A percentile compares a stretch with the other conserved stretches of the same genome.
These are phyloP conservation scores for Artibeus lituratus DNA, from an alignment of 2,797 vertebrate genomes.

Conservation along the genomic window DNA sequence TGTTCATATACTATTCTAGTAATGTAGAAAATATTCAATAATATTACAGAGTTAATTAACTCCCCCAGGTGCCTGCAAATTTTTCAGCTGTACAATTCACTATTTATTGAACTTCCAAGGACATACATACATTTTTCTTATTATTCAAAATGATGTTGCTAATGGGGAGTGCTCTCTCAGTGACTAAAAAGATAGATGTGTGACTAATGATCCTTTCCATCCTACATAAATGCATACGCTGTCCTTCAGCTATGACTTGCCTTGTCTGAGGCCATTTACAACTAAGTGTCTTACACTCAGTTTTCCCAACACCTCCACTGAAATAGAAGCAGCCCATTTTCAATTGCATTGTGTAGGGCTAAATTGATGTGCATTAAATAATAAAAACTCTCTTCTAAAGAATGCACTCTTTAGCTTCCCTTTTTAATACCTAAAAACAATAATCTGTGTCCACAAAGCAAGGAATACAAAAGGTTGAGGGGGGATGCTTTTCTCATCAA, in stretches of 20 bases:
- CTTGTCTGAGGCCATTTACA: conserved; percentile 44
- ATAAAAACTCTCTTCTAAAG: background rate
- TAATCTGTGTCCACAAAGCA: background rate
- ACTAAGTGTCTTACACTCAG: background rate
- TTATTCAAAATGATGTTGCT: conserved; percentile 64
- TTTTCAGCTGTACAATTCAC: conserved; percentile 29
- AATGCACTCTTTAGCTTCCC: background rate
- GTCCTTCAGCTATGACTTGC: conserved; percentile 66
- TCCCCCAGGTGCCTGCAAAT: background rate
- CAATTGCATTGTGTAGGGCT: conserved; percentile 29
- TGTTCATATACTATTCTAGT: background rate
- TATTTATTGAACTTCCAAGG: conserved; percentile 65
- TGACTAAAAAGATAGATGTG: conserved; percentile 61
- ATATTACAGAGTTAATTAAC: conserved; percentile 44
- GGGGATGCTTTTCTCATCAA: background rate
- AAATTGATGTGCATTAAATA: conserved; percentile 65
- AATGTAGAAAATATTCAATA: background rate
- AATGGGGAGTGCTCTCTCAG: conserved; percentile 63
- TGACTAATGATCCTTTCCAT: conserved; percentile 67
- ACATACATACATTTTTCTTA: conserved; percentile 57
- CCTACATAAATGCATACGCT: conserved; percentile 33
- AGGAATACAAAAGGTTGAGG: background rate
- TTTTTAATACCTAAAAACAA: conserved; percentile 13
- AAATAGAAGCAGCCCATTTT: conserved; percentile 43
- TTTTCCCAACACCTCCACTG: conserved; percentile 48